Evolutionary conservation across 2,888 invertebrate species (phyloP), one percentile per base, ranked within the genome.

Genomic region (Unio pictorum): DNA sequence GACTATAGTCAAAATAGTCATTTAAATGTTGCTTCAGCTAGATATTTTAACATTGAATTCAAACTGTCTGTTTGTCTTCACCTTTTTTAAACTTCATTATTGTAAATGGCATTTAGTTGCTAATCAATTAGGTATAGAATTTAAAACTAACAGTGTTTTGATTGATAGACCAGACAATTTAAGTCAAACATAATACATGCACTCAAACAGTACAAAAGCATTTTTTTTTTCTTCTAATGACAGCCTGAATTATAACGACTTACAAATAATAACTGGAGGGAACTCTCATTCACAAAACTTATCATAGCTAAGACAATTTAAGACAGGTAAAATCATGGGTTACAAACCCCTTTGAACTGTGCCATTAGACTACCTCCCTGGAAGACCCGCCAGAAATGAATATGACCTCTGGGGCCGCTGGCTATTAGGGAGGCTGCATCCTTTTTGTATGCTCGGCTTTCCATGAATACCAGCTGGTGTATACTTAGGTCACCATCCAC

Each of bases 351-450:
- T 60, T 83, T 78, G 72, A 90, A 90, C 77, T 88, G 85, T 7
- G 88, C 88, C 79, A 86, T 75, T 61, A 90, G 82, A 26, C 75
- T 71, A 17, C 89, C 89, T 15, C 90, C 90, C 65, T 89, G 84
- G 76, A 87, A 90, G 45, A 90, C 86, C 69, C 88, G 89, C 90
- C 90, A 90, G 71, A 90, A 86, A 73, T 89, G 88, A 68, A 90
- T 86, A 74, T 88, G 85, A 56, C 86, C 86, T 23, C 84, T 74
- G 4, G 89, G 89, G 55, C 90, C 90, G 68, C 88, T 88, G 26
- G 89, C 80, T 7, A 90, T 80, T 18, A 90, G 83, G 15, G 87
- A 84, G 26, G 87, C 90, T 5, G 87, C 82, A 67, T 88, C 84
- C 66, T 89, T 89, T 69, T 84, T 84, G 74, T 84, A 80, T 4